Evolutionary conservation across 2,113 vertebrate species (phyloP), one percentile per base, ranked within the genome.

Genomic region (Sturnira hondurensis): DNA sequence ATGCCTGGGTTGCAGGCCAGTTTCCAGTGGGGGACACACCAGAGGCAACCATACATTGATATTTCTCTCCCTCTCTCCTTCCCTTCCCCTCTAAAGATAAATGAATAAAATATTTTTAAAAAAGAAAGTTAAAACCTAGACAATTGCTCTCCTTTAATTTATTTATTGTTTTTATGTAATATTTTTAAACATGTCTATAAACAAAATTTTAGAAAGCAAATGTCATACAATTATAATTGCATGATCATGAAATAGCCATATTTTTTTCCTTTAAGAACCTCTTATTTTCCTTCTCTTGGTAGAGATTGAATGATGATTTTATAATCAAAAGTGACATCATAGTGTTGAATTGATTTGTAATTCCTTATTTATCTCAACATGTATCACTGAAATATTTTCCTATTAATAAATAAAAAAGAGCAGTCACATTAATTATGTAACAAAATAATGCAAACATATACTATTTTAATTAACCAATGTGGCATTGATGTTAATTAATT

Each of bases 161-260:
- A 45, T 28, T 4, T 58, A 58, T 58, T 38, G 16, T 58, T 58
- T 82, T 47, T 33, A 31, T 68, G 41, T 15, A 73, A 80, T 54
- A 19, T 20, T 43, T 65, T 54, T 41, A 90, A 54, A 33, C 4
- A 38, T 45, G 7, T 41, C 5, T 71, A 16, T 28, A 8, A 36
- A 56, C 7, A 73, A 63, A 65, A 65, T 17, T 54, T 71, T 9
- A 67, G 22, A 56, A 10, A 56, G 68, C n/a, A 54, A 5, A 47
- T 2, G 4, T 54, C n/a, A 76, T 4, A 10, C 13, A 68, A 71
- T 63, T 54, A 0, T 63, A 61, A 71, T 47, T 63, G 7, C 2
- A 19, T 5, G 0, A 15, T 3, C 3, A 9, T 52, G 28, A 84
- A 13, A 28, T 31, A 78, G 9, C 7, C 1, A 4, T 45, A 24